Percentiles rank a stretch among this genome's conserved stretches.
phyloP scores from a whole-genome alignment of 30 jellyfish, hydroid and myxozoan species.

The Turritopsis rubra region DNA sequence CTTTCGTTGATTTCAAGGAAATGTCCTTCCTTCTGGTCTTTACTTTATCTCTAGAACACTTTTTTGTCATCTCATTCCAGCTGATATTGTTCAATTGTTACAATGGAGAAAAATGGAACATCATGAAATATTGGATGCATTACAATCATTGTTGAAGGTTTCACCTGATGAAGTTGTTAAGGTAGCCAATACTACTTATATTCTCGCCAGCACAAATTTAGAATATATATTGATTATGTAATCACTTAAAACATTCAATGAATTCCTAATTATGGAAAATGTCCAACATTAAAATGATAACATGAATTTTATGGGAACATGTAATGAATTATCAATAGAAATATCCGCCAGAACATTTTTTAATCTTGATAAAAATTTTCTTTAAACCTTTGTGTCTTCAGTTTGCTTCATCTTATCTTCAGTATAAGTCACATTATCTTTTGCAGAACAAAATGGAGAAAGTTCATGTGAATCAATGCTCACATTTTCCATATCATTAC shows the following conservation, averaged over 20 bases:
- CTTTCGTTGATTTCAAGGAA: not conserved
- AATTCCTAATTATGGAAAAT: no score
- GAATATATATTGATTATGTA: not conserved
- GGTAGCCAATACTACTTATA: constrained; percentile 24
- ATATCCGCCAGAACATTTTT: not conserved
- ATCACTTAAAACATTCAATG: no score
- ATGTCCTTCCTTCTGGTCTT: not conserved
- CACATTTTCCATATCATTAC: constrained; percentile 3
- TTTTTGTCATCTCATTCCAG: constrained; percentile 28
- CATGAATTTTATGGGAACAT: no score
- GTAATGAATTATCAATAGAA: no score
- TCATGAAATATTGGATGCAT: constrained; percentile 40
- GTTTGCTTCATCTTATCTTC: not conserved
- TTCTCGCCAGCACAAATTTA: not conserved
- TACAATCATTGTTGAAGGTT: constrained; percentile 45
- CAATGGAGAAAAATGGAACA: constrained; percentile 66
- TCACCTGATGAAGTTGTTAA: constrained; percentile 74
- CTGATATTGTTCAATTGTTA: constrained; percentile 55
- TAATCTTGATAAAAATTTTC: not conserved
- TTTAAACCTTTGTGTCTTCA: not conserved
- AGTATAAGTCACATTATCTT: not conserved
- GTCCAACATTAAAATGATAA: no score
- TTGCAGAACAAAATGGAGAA: not conserved
- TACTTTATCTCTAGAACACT: not conserved
- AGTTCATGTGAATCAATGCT: constrained; percentile 16